These are phyloP conservation scores for Folsomia manolachei DNA, from an alignment of 2,888 invertebrate genomes.

Conservation along the genomic window DNA sequence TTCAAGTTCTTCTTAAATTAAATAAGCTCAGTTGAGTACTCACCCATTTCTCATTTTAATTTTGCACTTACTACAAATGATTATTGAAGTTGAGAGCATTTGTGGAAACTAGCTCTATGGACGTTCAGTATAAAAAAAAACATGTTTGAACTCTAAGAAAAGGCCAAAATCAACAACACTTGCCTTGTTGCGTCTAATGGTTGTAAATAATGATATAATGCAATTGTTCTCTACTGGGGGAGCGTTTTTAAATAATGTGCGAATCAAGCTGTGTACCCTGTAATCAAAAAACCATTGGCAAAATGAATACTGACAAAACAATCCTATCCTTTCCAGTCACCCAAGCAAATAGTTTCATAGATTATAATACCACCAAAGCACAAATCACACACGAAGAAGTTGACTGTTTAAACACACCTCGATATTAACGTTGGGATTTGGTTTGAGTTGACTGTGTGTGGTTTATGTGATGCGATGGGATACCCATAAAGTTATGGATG, in stretches of 20 bases:
- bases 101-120: too few relatives aligned
- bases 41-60: neutral
- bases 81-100: too few relatives aligned
- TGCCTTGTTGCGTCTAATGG: too few relatives aligned
- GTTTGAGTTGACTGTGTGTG: neutral
- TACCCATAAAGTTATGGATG: conserved; percentile 15
- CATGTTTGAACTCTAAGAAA: too few relatives aligned
- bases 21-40: too few relatives aligned
- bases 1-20: neutral
- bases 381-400: conserved; percentile 3
- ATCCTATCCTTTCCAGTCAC: neutral
- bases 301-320: conserved; percentile 27
- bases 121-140: too few relatives aligned
- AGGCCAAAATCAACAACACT: too few relatives aligned
- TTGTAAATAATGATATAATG: too few relatives aligned
- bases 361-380: too few relatives aligned
- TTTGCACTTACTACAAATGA: neutral
- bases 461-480: neutral
- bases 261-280: conserved; percentile 29
- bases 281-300: conserved; percentile 33
- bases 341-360: neutral
- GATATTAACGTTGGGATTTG: neutral
- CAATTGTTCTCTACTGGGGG: too few relatives aligned
- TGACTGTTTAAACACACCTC: too few relatives aligned
- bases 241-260: conserved; percentile 19